Base-by-base conservation (phyloP, 2,113 vertebrate genomes). In the Pluvialis apricaria region DNA sequence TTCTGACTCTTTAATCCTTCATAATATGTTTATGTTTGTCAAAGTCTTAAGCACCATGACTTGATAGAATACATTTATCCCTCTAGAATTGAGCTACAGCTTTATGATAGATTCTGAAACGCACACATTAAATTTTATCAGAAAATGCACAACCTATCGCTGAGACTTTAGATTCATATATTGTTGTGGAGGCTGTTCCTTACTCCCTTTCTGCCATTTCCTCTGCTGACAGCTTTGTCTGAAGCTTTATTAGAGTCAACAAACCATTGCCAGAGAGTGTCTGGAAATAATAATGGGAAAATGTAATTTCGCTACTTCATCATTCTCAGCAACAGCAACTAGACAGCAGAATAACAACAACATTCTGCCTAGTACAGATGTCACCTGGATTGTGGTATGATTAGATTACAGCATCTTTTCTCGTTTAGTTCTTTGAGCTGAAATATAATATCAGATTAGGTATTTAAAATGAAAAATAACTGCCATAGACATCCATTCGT, bases 201-300 rank as follows among this genome's bases (percentile, higher is more conserved):
- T 96, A 95, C 93, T 97, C 94, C 96, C 95, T 65, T 96, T 97
- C 96, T 98, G 97, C 97, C 96, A 95, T 98, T 98, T 98, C 96
- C 97, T 97, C 96, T 97, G 97, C 97, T 98, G 98, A 98, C 98
- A 98, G 98, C 98, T 98, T 98, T 97, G 98, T 98, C 98, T 98
- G 98, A 98, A 98, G 97, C 97, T 98, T 98, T 98, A 98, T 98
- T 98, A 98, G 98, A 98, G 97, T 97, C 97, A 98, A 98, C 98
- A 98, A 98, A 98, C 98, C 97, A 98, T 97, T 98, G 97, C 97
- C 98, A 97, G 97, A 96, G 97, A 98, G 96, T 98, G 97, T 98
- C 98, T 98, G 97, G 97, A 98, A 98, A 98, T 98, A 98, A 98
- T 98, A 98, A 98, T 98, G 97, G 98, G 97, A 98, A 98, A 98